These are phyloP conservation scores for Philhelius pedissequus DNA, from an alignment of 2,888 invertebrate genomes.

Conservation along the genomic window DNA sequence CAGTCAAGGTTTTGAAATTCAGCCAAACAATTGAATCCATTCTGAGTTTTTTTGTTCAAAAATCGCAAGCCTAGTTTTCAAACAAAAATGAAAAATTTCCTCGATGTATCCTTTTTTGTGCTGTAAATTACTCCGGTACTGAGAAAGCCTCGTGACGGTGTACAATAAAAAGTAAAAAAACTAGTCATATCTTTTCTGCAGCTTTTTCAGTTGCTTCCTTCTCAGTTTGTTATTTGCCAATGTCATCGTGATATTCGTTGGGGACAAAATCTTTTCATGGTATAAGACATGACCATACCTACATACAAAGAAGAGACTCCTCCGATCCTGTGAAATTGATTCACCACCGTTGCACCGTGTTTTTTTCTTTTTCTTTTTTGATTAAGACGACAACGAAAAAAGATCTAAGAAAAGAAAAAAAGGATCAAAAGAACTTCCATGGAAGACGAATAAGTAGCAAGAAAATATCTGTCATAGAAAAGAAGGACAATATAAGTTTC, in stretches of 20 bases:
- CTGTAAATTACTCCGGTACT: background rate
- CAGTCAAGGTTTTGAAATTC: no score
- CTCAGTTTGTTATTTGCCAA: constrained; percentile 16
- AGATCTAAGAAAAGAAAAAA: constrained; percentile 22
- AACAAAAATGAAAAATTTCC: no score
- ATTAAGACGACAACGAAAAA: constrained; percentile 59
- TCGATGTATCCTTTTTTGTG: no score
- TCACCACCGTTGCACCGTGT: constrained; percentile 51
- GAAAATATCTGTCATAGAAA: constrained; percentile 11
- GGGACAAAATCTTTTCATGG: constrained; percentile 13
- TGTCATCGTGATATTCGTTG: constrained; percentile 12
- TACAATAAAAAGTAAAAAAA: background rate
- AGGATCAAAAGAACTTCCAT: constrained; percentile 41
- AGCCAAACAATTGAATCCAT: no score
- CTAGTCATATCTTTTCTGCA: background rate
- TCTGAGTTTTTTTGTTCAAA: no score
- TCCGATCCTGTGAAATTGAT: constrained; percentile 64
- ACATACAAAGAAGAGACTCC: background rate
- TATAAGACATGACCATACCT: background rate
- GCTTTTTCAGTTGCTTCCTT: background rate
- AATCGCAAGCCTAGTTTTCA: no score
- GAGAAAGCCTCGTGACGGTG: background rate
- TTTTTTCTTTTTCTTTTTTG: no score
- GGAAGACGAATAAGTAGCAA: constrained; percentile 7
- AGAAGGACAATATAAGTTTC: constrained; percentile 11